Conservation (phyloP, 2,113 vertebrate species). For the Mugil cephalus region DNA sequence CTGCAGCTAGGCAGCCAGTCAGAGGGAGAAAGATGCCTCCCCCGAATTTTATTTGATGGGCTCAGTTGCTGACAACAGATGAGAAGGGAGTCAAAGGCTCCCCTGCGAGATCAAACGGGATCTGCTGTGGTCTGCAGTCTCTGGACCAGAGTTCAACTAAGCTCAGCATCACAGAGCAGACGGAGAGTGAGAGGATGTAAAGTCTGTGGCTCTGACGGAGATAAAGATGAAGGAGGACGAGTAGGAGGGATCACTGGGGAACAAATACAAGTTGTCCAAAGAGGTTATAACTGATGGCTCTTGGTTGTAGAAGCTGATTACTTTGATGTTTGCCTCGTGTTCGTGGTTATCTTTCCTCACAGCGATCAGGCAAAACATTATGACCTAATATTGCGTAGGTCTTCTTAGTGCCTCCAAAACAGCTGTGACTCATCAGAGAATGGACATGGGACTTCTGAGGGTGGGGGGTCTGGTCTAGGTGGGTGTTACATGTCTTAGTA, state of each 20-base stretch:
- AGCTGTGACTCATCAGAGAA: no score
- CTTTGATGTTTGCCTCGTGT: no score
- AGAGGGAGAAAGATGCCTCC: not conserved
- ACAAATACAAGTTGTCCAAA: no score
- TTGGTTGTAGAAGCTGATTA: no score
- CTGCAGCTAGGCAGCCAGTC: slow-evolving; percentile 2
- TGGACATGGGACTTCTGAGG: no score
- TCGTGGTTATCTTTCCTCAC: not conserved
- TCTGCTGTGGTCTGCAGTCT: slow-evolving; percentile 13
- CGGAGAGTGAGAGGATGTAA: not conserved
- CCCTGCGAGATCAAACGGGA: slow-evolving; percentile 43
- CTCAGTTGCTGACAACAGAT: slow-evolving; percentile 33
- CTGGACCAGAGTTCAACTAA: slow-evolving; percentile 27
- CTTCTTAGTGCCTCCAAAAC: no score
- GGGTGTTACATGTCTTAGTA: no score
- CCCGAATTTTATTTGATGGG: slow-evolving; percentile 30
- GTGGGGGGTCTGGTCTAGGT: no score
- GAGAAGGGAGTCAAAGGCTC: slow-evolving; percentile 15
- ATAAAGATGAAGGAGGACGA: not conserved
- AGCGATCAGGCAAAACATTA: no score
- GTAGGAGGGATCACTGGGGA: no score
- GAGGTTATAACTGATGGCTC: no score
- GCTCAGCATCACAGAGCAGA: slow-evolving; percentile 13
- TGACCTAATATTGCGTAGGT: no score
- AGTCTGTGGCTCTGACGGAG: not conserved